Percentiles rank a stretch among this genome's conserved stretches.
phyloP scores from a whole-genome alignment of 92 coral and sea anemone genomes.

The Anthopleura xanthogrammica region DNA sequence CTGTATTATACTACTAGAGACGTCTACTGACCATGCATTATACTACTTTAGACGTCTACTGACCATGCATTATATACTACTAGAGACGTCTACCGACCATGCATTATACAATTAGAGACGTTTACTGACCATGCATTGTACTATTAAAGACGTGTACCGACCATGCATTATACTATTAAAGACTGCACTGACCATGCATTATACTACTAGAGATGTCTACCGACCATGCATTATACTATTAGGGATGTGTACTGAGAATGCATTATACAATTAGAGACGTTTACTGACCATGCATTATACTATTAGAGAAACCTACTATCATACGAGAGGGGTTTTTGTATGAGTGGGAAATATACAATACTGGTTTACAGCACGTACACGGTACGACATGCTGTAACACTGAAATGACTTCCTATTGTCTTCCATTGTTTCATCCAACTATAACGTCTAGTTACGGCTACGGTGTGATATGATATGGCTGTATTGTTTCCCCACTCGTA shows the following conservation, averaged over 20 bases:
- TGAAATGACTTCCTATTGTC: too few species aligned
- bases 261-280: neutral
- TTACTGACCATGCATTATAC: neutral
- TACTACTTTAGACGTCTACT: neutral
- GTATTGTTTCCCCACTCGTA: too few species aligned
- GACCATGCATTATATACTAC: neutral
- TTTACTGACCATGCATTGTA: neutral
- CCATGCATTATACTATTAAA: neutral
- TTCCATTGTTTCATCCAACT: too few species aligned
- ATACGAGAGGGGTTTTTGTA: too few species aligned
- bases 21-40: neutral
- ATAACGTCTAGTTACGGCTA: too few species aligned
- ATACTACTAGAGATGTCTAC: neutral
- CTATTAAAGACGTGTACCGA: neutral
- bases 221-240: neutral
- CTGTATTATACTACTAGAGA: neutral
- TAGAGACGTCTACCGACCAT: neutral
- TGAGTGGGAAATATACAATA: too few species aligned
- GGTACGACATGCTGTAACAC: too few species aligned
- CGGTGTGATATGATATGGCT: too few species aligned
- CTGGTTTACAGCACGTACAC: too few species aligned
- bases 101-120: neutral
- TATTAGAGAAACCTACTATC: too few species aligned
- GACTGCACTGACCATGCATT: neutral
- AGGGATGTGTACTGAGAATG: neutral